Evolutionary conservation across 2,113 vertebrate species (phyloP).

Genomic region (cattle (Bos taurus)): DNA sequence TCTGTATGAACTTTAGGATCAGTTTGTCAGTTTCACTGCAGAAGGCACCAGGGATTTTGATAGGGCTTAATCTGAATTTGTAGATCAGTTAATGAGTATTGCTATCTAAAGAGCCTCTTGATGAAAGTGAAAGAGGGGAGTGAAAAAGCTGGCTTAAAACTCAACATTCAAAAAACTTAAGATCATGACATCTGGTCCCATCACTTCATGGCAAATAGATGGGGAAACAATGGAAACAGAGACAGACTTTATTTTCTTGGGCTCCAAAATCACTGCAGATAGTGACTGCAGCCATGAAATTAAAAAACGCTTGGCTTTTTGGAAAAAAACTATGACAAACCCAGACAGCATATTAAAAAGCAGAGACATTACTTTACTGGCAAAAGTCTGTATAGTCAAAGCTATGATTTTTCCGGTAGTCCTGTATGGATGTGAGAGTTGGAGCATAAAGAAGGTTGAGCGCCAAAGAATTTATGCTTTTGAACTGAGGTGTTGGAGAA

Average conservation of each 20-base stretch:
- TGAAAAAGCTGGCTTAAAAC: not conserved
- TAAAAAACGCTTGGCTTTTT: not conserved
- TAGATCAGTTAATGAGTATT: not conserved
- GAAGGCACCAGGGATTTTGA: not conserved
- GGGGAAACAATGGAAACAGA: not conserved
- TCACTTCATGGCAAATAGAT: not conserved
- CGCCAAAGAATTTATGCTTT: not conserved
- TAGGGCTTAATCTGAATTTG: not conserved
- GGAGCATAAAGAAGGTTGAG: not conserved
- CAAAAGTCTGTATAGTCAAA: not conserved
- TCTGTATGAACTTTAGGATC: not conserved
- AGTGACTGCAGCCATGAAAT: not conserved
- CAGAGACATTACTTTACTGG: not conserved
- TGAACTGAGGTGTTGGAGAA: not conserved
- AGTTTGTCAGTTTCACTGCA: not conserved
- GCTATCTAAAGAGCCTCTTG: not conserved
- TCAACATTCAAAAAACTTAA: not conserved
- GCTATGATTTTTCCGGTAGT: not conserved
- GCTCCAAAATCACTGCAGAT: not conserved
- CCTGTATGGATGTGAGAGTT: not conserved
- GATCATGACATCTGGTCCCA: not conserved
- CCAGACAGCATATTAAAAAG: not conserved
- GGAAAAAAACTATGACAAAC: not conserved
- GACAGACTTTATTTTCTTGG: not conserved
- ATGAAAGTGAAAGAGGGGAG: not conserved